phyloP scores from a whole-genome alignment of 2,797 vertebrate species.

The Vespertilio murinus region DNA sequence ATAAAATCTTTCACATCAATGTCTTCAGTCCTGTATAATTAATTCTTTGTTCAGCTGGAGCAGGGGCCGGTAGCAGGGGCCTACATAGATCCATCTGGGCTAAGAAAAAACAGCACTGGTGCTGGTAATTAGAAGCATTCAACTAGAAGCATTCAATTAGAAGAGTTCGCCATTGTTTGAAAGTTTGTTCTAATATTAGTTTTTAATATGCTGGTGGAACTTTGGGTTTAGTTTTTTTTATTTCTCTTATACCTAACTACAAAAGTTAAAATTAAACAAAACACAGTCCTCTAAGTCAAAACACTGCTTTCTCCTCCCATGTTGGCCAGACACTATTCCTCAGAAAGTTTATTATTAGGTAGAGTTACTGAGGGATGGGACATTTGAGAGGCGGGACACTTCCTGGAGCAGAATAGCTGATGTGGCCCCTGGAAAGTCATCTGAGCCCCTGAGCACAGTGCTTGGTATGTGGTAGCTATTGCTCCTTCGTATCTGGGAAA shows the following conservation, averaged over 20 bases:
- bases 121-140: background rate
- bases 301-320: background rate
- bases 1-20: background rate
- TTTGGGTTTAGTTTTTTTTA: background rate
- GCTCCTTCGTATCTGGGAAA: background rate
- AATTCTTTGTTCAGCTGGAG: background rate
- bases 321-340: background rate
- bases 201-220: background rate
- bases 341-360: background rate
- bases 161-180: background rate
- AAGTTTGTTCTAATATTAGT: background rate
- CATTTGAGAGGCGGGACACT: background rate
- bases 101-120: background rate
- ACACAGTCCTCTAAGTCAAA: background rate
- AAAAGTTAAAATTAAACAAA: constrained; percentile 3
- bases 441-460: background rate
- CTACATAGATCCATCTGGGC: background rate
- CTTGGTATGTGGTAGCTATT: background rate
- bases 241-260: background rate
- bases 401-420: background rate
- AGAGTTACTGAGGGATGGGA: background rate
- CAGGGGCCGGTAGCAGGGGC: background rate
- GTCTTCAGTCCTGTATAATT: background rate
- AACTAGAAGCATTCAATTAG: background rate
- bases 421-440: background rate